phyloP scores from a whole-genome alignment of 2,113 vertebrate species.

The Panthera leo region DNA sequence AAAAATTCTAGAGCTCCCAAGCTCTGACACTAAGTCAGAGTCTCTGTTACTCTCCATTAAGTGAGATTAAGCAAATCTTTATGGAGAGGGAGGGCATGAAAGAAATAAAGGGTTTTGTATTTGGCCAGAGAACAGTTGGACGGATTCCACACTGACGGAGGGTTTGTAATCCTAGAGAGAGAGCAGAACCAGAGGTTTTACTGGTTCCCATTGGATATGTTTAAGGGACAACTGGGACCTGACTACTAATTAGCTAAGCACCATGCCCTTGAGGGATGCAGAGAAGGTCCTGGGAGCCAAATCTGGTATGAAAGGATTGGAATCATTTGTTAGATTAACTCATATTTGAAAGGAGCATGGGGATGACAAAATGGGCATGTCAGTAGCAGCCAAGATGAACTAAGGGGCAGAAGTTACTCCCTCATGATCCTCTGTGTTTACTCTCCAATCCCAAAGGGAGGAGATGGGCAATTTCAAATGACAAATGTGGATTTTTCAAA shows the following conservation, averaged over 20 bases:
- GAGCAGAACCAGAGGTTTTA: background rate
- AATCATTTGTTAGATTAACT: background rate
- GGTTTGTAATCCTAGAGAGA: background rate
- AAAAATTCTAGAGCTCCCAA: background rate
- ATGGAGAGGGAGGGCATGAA: background rate
- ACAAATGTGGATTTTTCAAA: background rate
- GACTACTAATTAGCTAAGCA: background rate
- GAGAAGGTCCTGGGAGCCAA: background rate
- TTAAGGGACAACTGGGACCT: background rate
- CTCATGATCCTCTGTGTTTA: background rate
- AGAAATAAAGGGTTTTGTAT: background rate
- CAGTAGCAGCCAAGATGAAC: background rate
- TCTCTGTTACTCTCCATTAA: background rate
- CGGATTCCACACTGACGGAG: background rate
- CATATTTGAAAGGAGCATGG: background rate
- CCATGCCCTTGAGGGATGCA: background rate
- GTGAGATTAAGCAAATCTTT: background rate
- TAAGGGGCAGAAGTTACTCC: fast-evolving
- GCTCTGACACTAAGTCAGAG: background rate
- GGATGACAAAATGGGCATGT: background rate
- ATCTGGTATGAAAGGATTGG: background rate
- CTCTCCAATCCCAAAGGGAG: background rate
- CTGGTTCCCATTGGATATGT: background rate
- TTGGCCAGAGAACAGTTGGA: background rate
- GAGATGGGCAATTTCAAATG: background rate